Percentiles rank a stretch among this genome's conserved stretches.
These are phyloP conservation scores for Pyrochroa serraticornis DNA, from an alignment of 2,888 invertebrate genomes.

Conservation along the genomic window DNA sequence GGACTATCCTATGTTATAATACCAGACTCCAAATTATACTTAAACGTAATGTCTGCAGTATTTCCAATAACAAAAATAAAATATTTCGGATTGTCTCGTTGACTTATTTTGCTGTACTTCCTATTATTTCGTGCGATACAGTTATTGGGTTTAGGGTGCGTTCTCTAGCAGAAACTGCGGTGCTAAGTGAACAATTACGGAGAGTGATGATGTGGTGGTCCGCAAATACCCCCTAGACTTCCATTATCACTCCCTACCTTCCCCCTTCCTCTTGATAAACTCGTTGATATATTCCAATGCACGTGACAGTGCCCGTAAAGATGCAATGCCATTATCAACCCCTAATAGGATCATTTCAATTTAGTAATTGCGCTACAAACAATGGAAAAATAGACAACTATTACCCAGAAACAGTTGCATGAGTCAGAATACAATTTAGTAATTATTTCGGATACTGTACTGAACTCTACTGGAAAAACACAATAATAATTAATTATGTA, in stretches of 20 bases:
- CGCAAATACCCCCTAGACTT: constrained; percentile 4
- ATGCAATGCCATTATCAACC: constrained; percentile 4
- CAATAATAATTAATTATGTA: too few relatives aligned
- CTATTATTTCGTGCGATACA: constrained; percentile 8
- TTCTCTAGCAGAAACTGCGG: constrained; percentile 11
- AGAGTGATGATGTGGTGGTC: constrained; percentile 5
- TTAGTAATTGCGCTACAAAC: constrained; percentile 15
- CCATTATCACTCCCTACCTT: background rate
- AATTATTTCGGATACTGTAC: too few relatives aligned
- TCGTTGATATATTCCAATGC: constrained; percentile 14
- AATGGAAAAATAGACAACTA: constrained; percentile 7
- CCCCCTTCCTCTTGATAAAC: constrained; percentile 16
- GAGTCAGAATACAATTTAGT: too few relatives aligned
- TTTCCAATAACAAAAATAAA: background rate
- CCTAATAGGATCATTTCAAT: constrained; percentile 15
- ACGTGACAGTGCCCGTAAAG: constrained; percentile 5
- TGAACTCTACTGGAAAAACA: too few relatives aligned
- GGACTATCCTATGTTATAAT: background rate
- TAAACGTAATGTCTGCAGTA: background rate
- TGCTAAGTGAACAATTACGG: constrained; percentile 11
- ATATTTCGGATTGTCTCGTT: background rate
- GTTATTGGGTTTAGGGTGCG: constrained; percentile 10
- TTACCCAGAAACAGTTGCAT: background rate
- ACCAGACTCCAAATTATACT: background rate
- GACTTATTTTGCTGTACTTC: too few relatives aligned